Evolutionary conservation across 2,113 vertebrate species (phyloP), one percentile per base, ranked within the genome.

Genomic region (Psophia crepitans): DNA sequence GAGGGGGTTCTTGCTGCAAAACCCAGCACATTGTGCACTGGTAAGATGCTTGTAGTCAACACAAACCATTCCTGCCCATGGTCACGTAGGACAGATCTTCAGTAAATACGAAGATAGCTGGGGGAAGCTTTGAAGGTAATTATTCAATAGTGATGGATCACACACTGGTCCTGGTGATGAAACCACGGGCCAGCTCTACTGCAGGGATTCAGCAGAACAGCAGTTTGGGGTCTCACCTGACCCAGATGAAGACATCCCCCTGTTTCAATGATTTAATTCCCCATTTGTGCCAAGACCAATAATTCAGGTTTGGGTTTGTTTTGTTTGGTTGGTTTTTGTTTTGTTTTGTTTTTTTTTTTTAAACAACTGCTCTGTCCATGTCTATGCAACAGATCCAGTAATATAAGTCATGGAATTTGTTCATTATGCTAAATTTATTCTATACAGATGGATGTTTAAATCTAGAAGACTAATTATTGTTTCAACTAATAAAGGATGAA

Each of bases 11-110:
- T 14, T 26, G 24, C 70, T 70, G 37, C 30, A 32, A 27, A 32
- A 11, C 10, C 1, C 5, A n/a, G 60, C 21, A 15, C 27, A 7
- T 2, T 8, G 16, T 1, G 2, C 2, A 4, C 2, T 68, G 86
- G 24, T 17, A 53, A 93, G 26, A 28, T 14, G 33, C 13, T 17
- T 23, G 30, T n/a, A 14, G 32, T 4, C 44, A 33, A 12, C 28
- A n/a, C 22, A 32, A 58, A 63, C 24, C 14, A 27, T 6, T 37
- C 30, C 44, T 85, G 75, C 35, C 49, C 82, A n/a, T 1, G 21
- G 32, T 75, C 92, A 64, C 4, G 14, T 64, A 64, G 82, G 53
- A 20, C 43, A 44, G 35, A 26, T 5, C 56, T 27, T 27, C 3
- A 23, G 48, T 7, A 19, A 43, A 4, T 5, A 5, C 1, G 9